phyloP scores from a whole-genome alignment of 2,113 vertebrate species.

The Leucosticte australis region DNA sequence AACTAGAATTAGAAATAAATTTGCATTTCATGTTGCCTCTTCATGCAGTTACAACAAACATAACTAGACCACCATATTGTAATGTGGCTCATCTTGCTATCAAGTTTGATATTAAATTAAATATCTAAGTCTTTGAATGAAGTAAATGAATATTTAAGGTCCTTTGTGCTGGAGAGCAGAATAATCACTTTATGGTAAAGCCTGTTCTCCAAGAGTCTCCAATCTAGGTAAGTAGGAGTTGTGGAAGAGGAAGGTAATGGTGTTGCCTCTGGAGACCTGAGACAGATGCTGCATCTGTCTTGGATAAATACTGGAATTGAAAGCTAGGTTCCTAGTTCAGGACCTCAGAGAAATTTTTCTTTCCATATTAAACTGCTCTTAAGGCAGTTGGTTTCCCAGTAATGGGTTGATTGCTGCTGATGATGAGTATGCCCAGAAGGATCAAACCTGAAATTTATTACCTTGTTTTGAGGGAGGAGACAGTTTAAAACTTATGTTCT shows the following conservation, averaged over 20 bases:
- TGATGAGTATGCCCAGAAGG: not conserved
- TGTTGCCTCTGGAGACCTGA: not conserved
- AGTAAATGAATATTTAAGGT: not conserved
- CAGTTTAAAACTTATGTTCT: not conserved
- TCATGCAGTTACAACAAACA: not conserved
- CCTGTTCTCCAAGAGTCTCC: not conserved
- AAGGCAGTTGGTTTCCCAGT: not conserved
- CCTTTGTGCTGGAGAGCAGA: not conserved
- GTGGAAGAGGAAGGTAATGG: not conserved
- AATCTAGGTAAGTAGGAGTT: not conserved
- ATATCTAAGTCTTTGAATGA: not conserved
- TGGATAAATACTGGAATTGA: not conserved
- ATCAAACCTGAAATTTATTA: not conserved
- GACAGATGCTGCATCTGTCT: not conserved
- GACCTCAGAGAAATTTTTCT: not conserved
- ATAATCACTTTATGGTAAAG: not conserved
- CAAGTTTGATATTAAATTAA: not conserved
- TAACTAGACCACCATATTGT: not conserved
- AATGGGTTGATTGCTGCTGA: not conserved
- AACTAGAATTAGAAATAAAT: not conserved
- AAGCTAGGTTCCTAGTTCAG: not conserved
- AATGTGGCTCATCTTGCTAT: not conserved
- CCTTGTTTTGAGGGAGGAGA: not conserved
- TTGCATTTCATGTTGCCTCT: not conserved
- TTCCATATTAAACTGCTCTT: not conserved